Base-by-base conservation (phyloP, 2,888 invertebrate genomes). In the Dynastes maya region DNA sequence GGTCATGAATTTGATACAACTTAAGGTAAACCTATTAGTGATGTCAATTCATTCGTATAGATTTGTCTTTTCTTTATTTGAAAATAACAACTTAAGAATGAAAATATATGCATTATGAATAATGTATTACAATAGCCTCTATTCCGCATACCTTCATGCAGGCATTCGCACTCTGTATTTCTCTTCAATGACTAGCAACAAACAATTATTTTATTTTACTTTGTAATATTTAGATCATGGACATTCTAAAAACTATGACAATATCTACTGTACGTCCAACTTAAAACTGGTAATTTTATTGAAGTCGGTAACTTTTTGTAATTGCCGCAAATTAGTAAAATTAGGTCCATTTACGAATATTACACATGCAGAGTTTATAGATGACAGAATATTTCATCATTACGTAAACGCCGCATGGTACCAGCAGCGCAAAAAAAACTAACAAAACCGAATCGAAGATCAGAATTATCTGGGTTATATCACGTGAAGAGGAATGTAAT, bases 301-400 rank as follows among this genome's bases (percentile, higher is more conserved):
- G 37, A 37, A 37, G 55, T 22, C 22, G 16, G 16, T 8, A 22
- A 27, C 16, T 53, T n/a, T 53, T 16, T 53, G 16, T 16, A 58
- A 58, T 58, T 58, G 55, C 22, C 16, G 55, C 55, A 58, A 58
- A 58, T 58, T 58, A 58, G 55, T 22, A 58, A 58, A 58, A 58
- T 16, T 58, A 22, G 22, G 22, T 22, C 5, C 27, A 8, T 58
- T 58, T 58, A 27, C 55, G 6, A 1, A 4, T 8, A 5, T 9
- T 16, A 16, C 22, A 16, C 6, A 53, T 53, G 16, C 13, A 13
- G 5, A 16, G 9, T 58, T n/a, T 45, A 45, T 2, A 11, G 45
- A 55, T 16, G 16, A 55, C 16, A 55, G n/a, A 22, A 4, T 55
- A 6, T 4, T 53, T 6, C n/a, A 55, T 55, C 8, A 0, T 22